Evolutionary conservation across 2,113 vertebrate species (phyloP).

Genomic region (Rhodinocichla rosea): DNA sequence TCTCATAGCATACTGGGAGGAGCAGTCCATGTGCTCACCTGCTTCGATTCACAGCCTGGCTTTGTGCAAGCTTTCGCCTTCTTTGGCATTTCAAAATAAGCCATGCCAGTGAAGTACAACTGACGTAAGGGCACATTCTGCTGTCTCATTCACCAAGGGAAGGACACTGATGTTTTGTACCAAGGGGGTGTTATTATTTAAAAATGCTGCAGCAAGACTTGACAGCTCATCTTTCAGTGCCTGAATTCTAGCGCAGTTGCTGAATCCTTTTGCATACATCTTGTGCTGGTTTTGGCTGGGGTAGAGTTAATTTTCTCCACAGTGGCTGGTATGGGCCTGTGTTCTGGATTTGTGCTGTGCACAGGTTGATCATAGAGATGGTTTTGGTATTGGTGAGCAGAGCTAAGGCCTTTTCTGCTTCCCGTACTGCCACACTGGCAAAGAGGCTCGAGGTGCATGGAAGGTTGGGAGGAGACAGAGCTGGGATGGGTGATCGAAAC

Average conservation of each 20-base stretch:
- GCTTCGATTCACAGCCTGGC: background rate
- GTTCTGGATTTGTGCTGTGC: background rate
- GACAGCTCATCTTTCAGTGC: slow-evolving; percentile 32
- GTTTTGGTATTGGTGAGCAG: background rate
- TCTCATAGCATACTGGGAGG: background rate
- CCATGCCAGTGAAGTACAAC: background rate
- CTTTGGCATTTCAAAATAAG: background rate
- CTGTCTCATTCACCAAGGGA: background rate
- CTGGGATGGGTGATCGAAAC: background rate
- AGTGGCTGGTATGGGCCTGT: background rate
- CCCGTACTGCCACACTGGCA: rapidly evolving
- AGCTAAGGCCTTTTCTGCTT: background rate
- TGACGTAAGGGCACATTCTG: background rate
- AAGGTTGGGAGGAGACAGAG: background rate
- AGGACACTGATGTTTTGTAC: background rate
- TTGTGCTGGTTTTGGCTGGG: background rate
- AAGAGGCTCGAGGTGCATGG: background rate
- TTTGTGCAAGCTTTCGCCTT: background rate
- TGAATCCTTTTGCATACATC: background rate
- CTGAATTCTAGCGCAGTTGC: background rate
- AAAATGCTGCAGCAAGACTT: slow-evolving; percentile 4
- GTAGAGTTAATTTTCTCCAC: background rate
- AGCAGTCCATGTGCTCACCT: background rate
- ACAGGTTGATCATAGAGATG: background rate
- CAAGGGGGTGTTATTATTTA: background rate